Conservation (phyloP, 1,140 invertebrate species). For the Piezodorus guildinii region DNA sequence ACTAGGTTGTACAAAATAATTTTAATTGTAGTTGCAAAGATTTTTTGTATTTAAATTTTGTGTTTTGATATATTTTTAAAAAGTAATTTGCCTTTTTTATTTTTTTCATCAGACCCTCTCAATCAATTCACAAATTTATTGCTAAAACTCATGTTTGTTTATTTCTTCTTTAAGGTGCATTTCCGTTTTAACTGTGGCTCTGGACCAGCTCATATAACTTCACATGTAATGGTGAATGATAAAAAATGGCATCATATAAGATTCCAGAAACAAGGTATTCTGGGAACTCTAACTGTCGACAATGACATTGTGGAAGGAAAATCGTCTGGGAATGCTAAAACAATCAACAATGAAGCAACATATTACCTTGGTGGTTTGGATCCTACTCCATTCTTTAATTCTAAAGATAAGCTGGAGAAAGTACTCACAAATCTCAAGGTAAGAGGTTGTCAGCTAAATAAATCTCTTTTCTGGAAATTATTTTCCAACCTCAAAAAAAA, state of each 20-base stretch:
- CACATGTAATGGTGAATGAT: slow-evolving; percentile 55
- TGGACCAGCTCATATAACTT: slow-evolving; percentile 46
- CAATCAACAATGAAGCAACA: slow-evolving; percentile 48
- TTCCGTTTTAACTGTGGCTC: slow-evolving; percentile 63
- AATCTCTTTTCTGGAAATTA: no score
- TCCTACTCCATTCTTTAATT: neutral
- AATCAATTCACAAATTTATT: no score
- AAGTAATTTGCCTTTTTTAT: no score
- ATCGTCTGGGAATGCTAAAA: slow-evolving; percentile 41
- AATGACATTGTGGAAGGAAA: slow-evolving; percentile 41
- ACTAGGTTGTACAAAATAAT: no score
- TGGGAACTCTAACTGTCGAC: slow-evolving; percentile 58
- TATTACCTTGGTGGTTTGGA: slow-evolving; percentile 66
- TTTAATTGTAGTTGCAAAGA: no score
- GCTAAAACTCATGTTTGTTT: no score
- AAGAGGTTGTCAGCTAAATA: neutral
- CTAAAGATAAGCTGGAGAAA: neutral
- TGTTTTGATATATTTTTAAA: no score
- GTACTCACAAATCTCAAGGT: neutral
- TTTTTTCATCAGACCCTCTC: no score
- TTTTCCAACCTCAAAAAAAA: no score
- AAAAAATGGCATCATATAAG: slow-evolving; percentile 72
- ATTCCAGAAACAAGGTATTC: slow-evolving; percentile 43
- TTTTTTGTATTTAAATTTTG: no score
- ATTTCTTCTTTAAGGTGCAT: slow-evolving; percentile 39